These are phyloP conservation scores for Mya arenaria DNA, from an alignment of 1,140 invertebrate species.

Conservation along the genomic window DNA sequence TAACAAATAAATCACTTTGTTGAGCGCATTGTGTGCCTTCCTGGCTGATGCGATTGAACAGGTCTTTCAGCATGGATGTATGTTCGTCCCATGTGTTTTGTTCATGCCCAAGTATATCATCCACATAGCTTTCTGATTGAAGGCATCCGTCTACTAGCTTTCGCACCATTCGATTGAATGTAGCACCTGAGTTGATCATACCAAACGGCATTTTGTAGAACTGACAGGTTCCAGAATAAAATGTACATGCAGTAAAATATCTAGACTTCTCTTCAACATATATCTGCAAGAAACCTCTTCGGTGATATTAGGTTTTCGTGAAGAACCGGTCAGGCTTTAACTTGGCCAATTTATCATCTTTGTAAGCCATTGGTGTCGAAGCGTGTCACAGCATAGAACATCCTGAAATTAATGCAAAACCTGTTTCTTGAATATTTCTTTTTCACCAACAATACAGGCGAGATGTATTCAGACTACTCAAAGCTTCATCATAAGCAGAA, in stretches of 20 bases:
- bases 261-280: background rate
- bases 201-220: conserved; percentile 54
- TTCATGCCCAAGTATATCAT: conserved; percentile 21
- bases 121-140: conserved; percentile 61
- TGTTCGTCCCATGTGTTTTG: conserved; percentile 18
- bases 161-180: conserved; percentile 55
- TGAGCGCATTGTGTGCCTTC: background rate
- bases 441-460: conserved; percentile 81
- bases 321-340: background rate
- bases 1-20: conserved; percentile 14
- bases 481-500: conserved; percentile 46
- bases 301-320: conserved; percentile 44
- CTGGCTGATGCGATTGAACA: background rate
- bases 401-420: conserved; percentile 82
- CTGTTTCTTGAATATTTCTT: conserved; percentile 81
- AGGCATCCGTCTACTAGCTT: conserved; percentile 70
- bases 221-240: conserved; percentile 14
- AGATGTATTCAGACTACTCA: background rate
- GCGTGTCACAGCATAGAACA: conserved; percentile 48
- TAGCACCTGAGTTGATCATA: conserved; percentile 25
- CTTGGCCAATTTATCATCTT: conserved; percentile 51
- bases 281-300: conserved; percentile 51
- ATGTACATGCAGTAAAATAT: conserved; percentile 30
- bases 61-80: background rate
- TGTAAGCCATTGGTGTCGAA: conserved; percentile 59